These are phyloP conservation scores for Xiphophorus couchianus DNA, from an alignment of 2,113 vertebrate species.

Conservation along the genomic window DNA sequence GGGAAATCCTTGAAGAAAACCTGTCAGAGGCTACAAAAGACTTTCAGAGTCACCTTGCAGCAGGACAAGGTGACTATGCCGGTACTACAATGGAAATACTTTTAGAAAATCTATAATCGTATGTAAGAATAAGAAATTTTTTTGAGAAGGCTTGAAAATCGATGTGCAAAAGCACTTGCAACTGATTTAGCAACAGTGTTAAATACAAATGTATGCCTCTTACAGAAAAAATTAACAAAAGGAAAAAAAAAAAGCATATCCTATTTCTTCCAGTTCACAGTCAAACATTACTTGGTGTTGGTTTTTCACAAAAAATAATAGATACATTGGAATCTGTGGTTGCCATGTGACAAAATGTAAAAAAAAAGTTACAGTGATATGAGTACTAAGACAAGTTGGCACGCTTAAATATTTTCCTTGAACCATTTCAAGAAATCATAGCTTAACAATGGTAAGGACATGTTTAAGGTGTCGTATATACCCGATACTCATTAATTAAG, in stretches of 20 bases:
- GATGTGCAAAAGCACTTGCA: background rate
- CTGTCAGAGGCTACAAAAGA: no score
- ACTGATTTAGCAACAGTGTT: background rate
- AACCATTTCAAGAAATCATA: background rate
- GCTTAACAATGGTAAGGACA: background rate
- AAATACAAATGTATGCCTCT: background rate
- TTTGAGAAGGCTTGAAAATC: background rate
- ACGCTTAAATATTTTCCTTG: background rate
- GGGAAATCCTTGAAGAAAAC: no score
- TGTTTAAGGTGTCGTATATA: background rate
- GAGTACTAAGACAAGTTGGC: background rate
- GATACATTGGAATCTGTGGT: background rate
- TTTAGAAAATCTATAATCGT: no score
- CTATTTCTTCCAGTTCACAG: background rate
- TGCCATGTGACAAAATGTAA: background rate
- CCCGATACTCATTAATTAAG: background rate
- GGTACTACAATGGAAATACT: no score
- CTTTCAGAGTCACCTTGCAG: no score
- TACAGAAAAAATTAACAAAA: no score
- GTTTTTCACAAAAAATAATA: background rate
- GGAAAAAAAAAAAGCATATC: background rate
- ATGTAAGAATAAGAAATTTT: no score
- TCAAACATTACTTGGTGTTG: no score
- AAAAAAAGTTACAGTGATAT: background rate
- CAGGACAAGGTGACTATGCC: no score